phyloP scores from a whole-genome alignment of 2,888 invertebrate genomes.

The Anticlea derivata region DNA sequence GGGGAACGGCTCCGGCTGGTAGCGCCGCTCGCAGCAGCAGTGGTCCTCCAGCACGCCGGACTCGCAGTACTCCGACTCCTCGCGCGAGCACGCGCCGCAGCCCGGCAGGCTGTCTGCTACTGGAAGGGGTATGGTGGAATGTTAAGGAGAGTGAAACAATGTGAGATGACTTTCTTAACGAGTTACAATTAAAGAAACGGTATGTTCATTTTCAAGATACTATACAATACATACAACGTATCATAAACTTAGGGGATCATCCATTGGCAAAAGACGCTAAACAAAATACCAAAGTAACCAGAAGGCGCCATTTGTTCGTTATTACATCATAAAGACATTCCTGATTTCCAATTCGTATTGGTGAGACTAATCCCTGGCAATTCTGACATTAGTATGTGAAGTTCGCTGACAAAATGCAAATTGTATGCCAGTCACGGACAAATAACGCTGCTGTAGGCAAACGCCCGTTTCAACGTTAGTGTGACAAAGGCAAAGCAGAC shows the following conservation, averaged over 20 bases:
- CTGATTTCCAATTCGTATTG: background rate
- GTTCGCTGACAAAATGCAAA: slow-evolving; percentile 20
- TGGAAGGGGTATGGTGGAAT: slow-evolving; percentile 34
- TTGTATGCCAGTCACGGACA: slow-evolving; percentile 12
- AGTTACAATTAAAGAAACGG: too few relatives aligned
- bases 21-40: slow-evolving; percentile 83
- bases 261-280: too few relatives aligned
- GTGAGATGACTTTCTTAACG: too few relatives aligned
- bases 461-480: background rate
- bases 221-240: too few relatives aligned
- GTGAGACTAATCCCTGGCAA: background rate
- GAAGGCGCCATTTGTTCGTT: too few relatives aligned
- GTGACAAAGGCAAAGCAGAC: too few relatives aligned
- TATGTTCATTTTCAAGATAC: too few relatives aligned
- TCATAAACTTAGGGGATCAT: too few relatives aligned
- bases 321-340: background rate
- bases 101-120: slow-evolving; percentile 67
- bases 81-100: slow-evolving; percentile 85
- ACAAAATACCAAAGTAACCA: too few relatives aligned
- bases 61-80: slow-evolving; percentile 86
- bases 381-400: slow-evolving; percentile 7
- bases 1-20: slow-evolving; percentile 85
- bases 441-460: slow-evolving; percentile 10
- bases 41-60: slow-evolving; percentile 82
- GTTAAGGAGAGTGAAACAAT: too few relatives aligned